Evolutionary conservation across 2,888 invertebrate species (phyloP).

Genomic region (Lumbricus terrestris): DNA sequence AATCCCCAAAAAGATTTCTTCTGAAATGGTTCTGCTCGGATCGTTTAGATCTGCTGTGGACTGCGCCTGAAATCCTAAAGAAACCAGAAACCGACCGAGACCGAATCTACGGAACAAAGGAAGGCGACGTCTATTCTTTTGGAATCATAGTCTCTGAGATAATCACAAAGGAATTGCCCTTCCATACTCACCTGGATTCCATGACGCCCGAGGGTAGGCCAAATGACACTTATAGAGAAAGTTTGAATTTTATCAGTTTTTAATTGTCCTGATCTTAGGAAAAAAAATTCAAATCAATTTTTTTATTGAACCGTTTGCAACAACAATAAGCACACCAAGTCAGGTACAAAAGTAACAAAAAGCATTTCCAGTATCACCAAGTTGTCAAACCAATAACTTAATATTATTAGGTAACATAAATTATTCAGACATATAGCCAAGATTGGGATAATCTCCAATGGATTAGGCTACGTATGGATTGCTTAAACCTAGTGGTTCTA

Average conservation of each 20-base stretch:
- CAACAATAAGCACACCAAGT: no score
- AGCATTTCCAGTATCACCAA: no score
- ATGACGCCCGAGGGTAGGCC: background rate
- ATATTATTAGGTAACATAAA: no score
- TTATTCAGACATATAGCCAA: no score
- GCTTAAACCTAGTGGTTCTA: no score
- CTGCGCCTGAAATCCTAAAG: constrained; percentile 25
- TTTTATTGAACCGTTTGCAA: no score
- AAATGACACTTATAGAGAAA: background rate
- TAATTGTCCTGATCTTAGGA: background rate
- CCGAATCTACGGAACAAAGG: background rate
- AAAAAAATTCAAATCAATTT: no score
- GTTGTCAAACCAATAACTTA: no score
- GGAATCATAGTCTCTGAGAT: background rate
- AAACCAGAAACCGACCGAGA: background rate
- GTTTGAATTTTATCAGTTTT: background rate
- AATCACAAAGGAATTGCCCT: background rate
- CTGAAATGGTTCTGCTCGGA: background rate
- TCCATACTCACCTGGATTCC: background rate
- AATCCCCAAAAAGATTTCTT: no score
- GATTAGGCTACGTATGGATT: no score
- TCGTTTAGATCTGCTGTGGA: constrained; percentile 26
- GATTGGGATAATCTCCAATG: no score
- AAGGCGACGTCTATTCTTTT: background rate
- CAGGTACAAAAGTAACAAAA: no score